Evolutionary conservation across 2,113 vertebrate genomes (phyloP), one percentile per base, ranked within the genome.

Genomic region (Pycnonotus jocosus): DNA sequence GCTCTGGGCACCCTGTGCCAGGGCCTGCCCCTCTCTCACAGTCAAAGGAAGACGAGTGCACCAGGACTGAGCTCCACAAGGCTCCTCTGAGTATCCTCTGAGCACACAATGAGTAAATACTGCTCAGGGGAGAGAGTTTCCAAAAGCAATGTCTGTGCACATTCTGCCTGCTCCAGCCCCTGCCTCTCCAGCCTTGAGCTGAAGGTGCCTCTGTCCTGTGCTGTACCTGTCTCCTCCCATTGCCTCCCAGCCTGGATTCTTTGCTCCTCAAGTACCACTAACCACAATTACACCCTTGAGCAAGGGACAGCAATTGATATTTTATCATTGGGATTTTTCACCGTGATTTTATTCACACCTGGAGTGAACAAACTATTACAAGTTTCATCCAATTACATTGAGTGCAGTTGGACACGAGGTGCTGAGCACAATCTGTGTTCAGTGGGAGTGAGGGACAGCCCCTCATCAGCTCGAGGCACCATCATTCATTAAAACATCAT

Each of bases 401-500:
- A 90, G 89, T 83, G 90, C 58, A 54, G 86, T 53, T 56, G 86
- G 88, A 40, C 93, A 88, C 50, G 44, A 17, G 68, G 81, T 47
- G 72, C 79, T 1, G 78, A 87, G 47, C 68, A 71, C 90, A 92
- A 79, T 72, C 88, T 24, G 78, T 81, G 65, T 93, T 69, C 86
- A 45, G 74, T 62, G 85, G 81, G 27, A 93, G 86, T 77, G 61
- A 79, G 86, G 90, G 89, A 86, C 86, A 77, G 81, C 57, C 56
- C 45, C 51, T 93, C 86, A 90, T 69, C 96, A 71, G 90, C 88
- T 92, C 78, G 0, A 92, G 93, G 78, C 90, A 84, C 94, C 74
- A 20, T 62, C 90, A 28, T 95, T 96, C 95, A 92, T 96, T 96
- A 97, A 94, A 93, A 86, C 71, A 92, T 91, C 81, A 86, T 95